These are phyloP conservation scores for Poecile montanus DNA, from an alignment of 2,797 vertebrate genomes.

Conservation along the genomic window DNA sequence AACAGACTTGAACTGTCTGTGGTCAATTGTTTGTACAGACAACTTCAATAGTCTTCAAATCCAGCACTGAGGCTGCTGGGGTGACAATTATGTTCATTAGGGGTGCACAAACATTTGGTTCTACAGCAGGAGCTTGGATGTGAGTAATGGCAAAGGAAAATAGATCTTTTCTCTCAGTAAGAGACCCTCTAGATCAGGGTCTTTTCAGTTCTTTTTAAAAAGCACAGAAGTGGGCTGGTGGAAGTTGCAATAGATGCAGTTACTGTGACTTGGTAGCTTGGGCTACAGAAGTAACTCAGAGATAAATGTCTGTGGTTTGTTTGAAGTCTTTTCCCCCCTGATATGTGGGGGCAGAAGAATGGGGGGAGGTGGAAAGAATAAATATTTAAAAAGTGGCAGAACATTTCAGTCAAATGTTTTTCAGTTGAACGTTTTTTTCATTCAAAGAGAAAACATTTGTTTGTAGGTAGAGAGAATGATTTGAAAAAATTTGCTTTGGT, in stretches of 20 bases:
- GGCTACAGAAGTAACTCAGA: background rate
- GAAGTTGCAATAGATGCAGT: background rate
- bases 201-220: background rate
- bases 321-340: background rate
- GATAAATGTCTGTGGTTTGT: background rate
- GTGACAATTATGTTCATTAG: background rate
- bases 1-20: background rate
- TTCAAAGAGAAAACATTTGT: background rate
- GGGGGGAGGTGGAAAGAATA: accelerated
- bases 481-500: background rate
- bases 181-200: background rate
- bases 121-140: background rate
- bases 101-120: background rate
- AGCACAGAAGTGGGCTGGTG: background rate
- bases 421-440: background rate
- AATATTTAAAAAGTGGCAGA: background rate
- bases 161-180: background rate
- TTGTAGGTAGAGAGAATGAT: background rate
- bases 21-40: background rate
- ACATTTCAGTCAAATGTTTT: background rate
- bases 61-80: background rate
- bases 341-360: background rate
- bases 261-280: background rate
- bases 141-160: background rate
- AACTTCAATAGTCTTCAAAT: background rate